Conservation (phyloP, 1,140 invertebrate genomes). For the Drosophila bipectinata region DNA sequence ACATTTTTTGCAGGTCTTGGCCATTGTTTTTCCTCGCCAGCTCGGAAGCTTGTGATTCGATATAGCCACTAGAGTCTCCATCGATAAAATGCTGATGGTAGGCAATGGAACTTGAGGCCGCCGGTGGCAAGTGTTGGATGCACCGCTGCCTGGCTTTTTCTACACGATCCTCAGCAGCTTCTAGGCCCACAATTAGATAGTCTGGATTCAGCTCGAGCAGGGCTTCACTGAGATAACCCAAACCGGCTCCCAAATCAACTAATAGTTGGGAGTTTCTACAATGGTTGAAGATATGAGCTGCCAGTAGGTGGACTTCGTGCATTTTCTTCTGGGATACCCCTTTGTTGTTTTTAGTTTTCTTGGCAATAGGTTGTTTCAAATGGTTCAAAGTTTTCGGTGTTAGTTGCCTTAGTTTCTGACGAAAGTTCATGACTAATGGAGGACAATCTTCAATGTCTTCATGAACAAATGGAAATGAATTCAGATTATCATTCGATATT, state of each 20-base stretch:
- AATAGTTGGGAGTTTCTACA: conserved; percentile 85
- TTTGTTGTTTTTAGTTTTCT: conserved; percentile 26
- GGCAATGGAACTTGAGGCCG: conserved; percentile 84
- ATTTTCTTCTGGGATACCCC: conserved; percentile 87
- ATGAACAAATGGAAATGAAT: conserved; percentile 60
- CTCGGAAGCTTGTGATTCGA: conserved; percentile 83
- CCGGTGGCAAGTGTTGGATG: conserved; percentile 84
- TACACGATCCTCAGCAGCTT: conserved; percentile 87
- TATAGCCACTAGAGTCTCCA: conserved; percentile 84
- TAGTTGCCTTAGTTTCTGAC: conserved; percentile 29
- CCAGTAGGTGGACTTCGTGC: conserved; percentile 88
- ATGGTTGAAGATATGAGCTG: conserved; percentile 85
- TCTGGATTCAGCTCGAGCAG: conserved; percentile 85
- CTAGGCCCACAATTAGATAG: conserved; percentile 89
- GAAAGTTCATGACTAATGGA: conserved; percentile 31
- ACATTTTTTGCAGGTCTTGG: background rate
- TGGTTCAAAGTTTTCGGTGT: conserved; percentile 54
- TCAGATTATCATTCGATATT: conserved; percentile 83
- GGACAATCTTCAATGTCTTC: conserved; percentile 27
- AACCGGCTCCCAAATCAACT: conserved; percentile 92
- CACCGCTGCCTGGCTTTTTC: conserved; percentile 87
- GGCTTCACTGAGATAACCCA: conserved; percentile 92
- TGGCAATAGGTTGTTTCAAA: background rate
- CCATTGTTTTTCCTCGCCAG: conserved; percentile 58
- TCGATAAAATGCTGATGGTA: conserved; percentile 86